Base-by-base conservation (phyloP, 2,888 invertebrate genomes). In the Ophonus ardosiacus region DNA sequence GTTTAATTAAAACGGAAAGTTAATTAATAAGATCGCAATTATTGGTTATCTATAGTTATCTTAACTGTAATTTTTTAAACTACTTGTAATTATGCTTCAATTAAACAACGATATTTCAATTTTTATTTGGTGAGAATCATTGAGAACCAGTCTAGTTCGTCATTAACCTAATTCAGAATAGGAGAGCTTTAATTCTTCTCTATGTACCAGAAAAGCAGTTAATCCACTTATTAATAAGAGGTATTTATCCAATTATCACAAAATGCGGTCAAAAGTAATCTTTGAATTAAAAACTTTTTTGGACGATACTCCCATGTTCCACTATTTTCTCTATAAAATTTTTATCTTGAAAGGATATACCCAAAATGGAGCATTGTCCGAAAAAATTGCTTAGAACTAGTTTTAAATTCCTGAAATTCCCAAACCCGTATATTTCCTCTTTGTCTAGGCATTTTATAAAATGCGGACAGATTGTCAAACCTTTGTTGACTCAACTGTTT, bases 21-120 rank as follows among this genome's bases (percentile, higher is more conserved):
- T 68, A 68, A 68, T 68, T 68, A 68, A 38, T 68, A 68, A 68
- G 31, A 38, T 38, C 5, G 8, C 24, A 68, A 68, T 68, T 68
- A 38, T 68, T 38, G 68, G 68, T n/a, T 38, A 68, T 38, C 63
- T 63, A 63, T 68, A 24, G 24, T 68, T 68, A 68, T 68, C 68
- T 8, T 68, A 38, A 21, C 31, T 68, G 68, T 68, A 51, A 51
- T 51, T 51, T 51, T 31, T 51, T 51, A 8, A 51, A 51, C 43
- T 51, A 51, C 43, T 5, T 51, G 43, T 51, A 51, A 51, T 51
- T 51, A 51, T 51, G 43, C 43, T 51, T 51, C 43, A 51, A 51
- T 51, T 51, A 51, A 51, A 51, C 43, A 51, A 51, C 43, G 43
- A 51, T 51, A 51, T 51, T 51, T 51, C 43, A 51, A 51, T 51